Evolutionary conservation across 2,113 vertebrate genomes (phyloP).

Genomic region (Vidua macroura): DNA sequence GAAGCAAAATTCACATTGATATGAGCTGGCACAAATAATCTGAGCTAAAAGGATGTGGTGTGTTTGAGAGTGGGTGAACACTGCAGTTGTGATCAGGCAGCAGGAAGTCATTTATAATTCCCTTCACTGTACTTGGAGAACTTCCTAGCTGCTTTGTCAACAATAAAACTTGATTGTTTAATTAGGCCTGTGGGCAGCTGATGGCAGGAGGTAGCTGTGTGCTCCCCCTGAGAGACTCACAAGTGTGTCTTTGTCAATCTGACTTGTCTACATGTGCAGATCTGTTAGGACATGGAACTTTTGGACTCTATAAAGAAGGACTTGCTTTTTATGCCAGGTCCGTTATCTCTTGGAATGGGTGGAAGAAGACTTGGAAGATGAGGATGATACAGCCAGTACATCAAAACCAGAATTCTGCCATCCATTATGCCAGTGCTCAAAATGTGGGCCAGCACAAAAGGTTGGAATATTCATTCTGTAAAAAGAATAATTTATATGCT

Average conservation of each 20-base stretch:
- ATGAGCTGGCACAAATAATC: background rate
- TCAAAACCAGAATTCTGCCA: slow-evolving; percentile 83
- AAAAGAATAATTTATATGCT: background rate
- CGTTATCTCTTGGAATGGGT: slow-evolving; percentile 94
- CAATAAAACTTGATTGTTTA: background rate
- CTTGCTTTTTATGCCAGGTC: slow-evolving; percentile 75
- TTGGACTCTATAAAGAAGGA: background rate
- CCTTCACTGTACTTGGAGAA: background rate
- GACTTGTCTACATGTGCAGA: background rate
- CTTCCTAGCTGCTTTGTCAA: background rate
- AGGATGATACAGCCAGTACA: slow-evolving; percentile 46
- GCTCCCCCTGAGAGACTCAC: background rate
- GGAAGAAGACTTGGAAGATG: slow-evolving; percentile 85
- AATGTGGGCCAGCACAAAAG: slow-evolving; percentile 89
- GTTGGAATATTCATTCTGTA: slow-evolving; percentile 62
- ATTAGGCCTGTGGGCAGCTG: background rate
- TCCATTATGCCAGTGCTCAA: slow-evolving; percentile 90
- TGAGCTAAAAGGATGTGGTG: background rate
- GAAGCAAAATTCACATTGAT: background rate
- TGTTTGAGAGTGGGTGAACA: background rate
- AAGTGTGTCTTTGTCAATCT: background rate
- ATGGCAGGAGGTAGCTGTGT: background rate
- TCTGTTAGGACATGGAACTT: background rate
- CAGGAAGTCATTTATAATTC: slow-evolving; percentile 1
- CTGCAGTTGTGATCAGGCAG: background rate